These are phyloP conservation scores for Pelmatolapia mariae DNA, from an alignment of 2,113 vertebrate genomes.

Conservation along the genomic window DNA sequence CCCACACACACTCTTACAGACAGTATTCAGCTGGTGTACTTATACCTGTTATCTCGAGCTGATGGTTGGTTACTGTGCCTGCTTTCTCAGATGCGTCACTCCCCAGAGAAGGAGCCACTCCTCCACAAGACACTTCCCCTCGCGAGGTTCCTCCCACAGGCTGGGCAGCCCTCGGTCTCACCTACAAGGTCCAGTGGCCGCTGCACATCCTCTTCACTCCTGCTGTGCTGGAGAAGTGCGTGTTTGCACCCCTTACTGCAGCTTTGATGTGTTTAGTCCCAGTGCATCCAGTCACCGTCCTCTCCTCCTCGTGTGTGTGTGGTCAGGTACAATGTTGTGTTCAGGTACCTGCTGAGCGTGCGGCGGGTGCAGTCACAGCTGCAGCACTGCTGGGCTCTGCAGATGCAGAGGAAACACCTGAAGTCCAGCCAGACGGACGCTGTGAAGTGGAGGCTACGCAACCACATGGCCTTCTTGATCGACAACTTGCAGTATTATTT, in stretches of 20 bases:
- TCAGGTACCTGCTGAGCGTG: constrained; percentile 93
- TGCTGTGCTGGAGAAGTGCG: constrained; percentile 93
- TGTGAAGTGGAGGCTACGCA: constrained; percentile 88
- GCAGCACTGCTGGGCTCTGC: constrained; percentile 96
- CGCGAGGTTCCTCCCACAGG: constrained; percentile 88
- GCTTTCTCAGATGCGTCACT: constrained; percentile 74
- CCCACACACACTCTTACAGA: neutral
- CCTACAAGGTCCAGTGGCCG: constrained; percentile 97
- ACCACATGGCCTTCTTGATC: constrained; percentile 97
- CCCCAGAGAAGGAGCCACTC: constrained; percentile 77
- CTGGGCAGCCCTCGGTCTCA: constrained; percentile 93
- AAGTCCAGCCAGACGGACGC: constrained; percentile 87
- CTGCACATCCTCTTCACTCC: constrained; percentile 98
- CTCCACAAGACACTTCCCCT: constrained; percentile 88
- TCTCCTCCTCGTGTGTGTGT: neutral
- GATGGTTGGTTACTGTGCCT: neutral
- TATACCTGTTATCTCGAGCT: neutral
- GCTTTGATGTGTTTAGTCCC: neutral
- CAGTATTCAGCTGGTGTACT: neutral
- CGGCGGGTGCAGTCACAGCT: constrained; percentile 93
- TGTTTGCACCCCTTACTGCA: neutral
- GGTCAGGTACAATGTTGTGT: constrained; percentile 92
- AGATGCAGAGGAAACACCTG: constrained; percentile 95
- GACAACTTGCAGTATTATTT: constrained; percentile 98
- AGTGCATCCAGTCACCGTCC: neutral